Conservation (phyloP, 2,888 invertebrate genomes). For the Noctua comes region DNA sequence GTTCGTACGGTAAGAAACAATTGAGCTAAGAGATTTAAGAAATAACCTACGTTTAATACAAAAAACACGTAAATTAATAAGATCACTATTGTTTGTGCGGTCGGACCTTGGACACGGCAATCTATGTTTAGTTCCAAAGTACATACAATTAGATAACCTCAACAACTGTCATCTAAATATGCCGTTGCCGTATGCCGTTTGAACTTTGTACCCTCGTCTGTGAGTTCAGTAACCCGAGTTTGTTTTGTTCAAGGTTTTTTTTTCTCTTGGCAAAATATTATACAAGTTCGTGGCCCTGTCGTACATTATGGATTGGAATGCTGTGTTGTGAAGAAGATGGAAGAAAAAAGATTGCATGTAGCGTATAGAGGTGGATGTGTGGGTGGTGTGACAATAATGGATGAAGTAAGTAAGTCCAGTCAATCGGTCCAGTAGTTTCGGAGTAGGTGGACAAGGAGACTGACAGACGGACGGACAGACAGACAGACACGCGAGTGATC, state of each 20-base stretch:
- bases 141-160: conserved; percentile 22
- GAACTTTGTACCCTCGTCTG: conserved; percentile 26
- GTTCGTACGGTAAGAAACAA: neutral
- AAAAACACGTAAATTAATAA: neutral
- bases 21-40: neutral
- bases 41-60: conserved; percentile 23
- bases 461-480: too few species aligned
- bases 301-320: too few species aligned
- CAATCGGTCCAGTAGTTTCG: too few species aligned
- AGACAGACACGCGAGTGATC: too few species aligned
- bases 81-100: conserved; percentile 10
- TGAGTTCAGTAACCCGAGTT: neutral
- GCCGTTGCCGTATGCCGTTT: too few species aligned
- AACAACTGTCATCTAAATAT: neutral
- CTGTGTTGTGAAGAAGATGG: too few species aligned
- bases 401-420: too few species aligned
- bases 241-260: neutral
- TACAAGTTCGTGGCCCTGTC: too few species aligned
- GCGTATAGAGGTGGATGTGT: too few species aligned
- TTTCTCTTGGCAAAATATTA: neutral
- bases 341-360: too few species aligned
- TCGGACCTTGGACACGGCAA: conserved; percentile 21
- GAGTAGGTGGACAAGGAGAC: too few species aligned
- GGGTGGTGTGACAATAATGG: too few species aligned
- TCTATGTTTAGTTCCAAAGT: conserved; percentile 45